Evolutionary conservation across 2,113 vertebrate species (phyloP).

Genomic region (Nycticryphes semicollaris): DNA sequence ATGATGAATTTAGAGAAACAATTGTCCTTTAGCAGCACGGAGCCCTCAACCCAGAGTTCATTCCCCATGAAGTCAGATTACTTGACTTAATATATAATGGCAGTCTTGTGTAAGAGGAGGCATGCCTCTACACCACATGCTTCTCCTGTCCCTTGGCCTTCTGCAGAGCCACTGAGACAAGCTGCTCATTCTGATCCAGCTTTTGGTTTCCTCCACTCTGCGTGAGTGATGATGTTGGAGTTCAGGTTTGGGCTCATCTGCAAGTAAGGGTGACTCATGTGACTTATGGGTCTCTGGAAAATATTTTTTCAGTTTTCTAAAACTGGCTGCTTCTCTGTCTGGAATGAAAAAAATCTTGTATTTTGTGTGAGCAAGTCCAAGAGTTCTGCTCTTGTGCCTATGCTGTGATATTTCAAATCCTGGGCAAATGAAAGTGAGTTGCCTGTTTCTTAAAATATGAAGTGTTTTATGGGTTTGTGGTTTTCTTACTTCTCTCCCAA

Average conservation of each 20-base stretch:
- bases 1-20: not conserved
- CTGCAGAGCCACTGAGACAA: not conserved
- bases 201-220: not conserved
- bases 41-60: not conserved
- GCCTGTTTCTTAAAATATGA: not conserved
- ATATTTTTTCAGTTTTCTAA: not conserved
- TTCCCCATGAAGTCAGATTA: not conserved
- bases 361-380: not conserved
- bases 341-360: not conserved
- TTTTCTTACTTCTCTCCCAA: not conserved
- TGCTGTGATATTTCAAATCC: not conserved
- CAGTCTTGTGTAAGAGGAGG: not conserved
- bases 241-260: not conserved
- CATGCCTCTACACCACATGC: rapidly evolving
- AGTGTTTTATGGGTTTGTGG: not conserved
- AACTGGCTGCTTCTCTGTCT: constrained; percentile 4
- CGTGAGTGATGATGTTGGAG: not conserved
- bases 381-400: not conserved
- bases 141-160: not conserved
- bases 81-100: not conserved
- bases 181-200: not conserved
- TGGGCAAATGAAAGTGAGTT: not conserved
- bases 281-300: not conserved
- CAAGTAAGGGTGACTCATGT: constrained; percentile 7
- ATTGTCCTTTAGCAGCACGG: not conserved